A percentile compares a stretch with the other conserved stretches of the same genome.
These are phyloP conservation scores for Pterocles orientalis DNA, from an alignment of 2,113 vertebrate genomes.

Conservation along the genomic window DNA sequence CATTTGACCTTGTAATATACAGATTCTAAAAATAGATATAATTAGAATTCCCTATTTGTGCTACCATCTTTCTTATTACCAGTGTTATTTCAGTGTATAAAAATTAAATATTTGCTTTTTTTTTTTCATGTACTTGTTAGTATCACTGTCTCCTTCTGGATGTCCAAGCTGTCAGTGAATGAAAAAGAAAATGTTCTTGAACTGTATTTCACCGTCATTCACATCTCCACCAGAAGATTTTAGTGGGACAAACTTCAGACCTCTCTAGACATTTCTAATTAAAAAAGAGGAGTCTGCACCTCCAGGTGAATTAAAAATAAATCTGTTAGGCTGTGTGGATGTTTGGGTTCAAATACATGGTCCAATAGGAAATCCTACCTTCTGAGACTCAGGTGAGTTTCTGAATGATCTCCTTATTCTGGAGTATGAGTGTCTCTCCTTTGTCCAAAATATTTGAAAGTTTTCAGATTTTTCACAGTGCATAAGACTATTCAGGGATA, in stretches of 20 bases:
- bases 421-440: not conserved
- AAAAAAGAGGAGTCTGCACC: not conserved
- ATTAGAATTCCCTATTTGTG: not conserved
- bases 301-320: not conserved
- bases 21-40: not conserved
- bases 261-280: not conserved
- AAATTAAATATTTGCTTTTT: not conserved
- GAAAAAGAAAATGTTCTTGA: not conserved
- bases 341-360: not conserved
- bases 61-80: not conserved
- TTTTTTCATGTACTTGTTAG: not conserved
- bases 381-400: not conserved
- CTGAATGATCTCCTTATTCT: not conserved
- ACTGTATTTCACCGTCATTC: not conserved
- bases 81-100: not conserved
- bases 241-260: not conserved
- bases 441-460: not conserved
- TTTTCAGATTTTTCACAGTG: not conserved
- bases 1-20: not conserved
- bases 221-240: not conserved
- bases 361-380: not conserved
- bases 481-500: not conserved
- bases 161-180: not conserved
- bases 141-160: not conserved
- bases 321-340: not conserved